phyloP scores from a whole-genome alignment of 2,797 vertebrate genomes.

The Lophura swinhoii region DNA sequence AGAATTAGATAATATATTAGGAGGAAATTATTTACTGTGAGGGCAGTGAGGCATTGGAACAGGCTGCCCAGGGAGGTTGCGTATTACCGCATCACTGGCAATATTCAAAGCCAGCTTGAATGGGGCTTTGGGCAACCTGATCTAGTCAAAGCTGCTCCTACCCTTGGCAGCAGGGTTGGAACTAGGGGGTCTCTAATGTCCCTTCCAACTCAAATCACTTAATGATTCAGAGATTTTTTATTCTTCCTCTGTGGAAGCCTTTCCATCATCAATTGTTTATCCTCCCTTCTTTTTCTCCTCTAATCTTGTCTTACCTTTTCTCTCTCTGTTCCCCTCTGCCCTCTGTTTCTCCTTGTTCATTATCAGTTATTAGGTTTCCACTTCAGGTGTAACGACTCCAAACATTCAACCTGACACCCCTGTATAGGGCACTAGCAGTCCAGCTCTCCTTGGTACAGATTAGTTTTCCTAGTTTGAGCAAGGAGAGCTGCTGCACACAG shows the following conservation, averaged over 20 bases:
- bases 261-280: background rate
- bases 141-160: background rate
- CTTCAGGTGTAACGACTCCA: background rate
- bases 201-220: background rate
- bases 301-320: background rate
- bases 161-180: background rate
- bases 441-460: background rate
- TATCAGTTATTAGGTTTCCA: background rate
- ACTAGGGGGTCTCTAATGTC: background rate
- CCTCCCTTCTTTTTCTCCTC: background rate
- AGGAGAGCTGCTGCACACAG: background rate
- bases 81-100: no score
- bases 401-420: background rate
- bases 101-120: background rate
- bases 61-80: background rate
- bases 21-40: background rate
- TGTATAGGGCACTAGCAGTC: rapidly evolving
- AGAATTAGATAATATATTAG: background rate
- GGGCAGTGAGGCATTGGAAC: background rate
- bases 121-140: background rate
- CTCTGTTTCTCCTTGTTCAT: background rate
- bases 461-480: background rate
- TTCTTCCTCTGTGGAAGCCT: background rate
- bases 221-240: background rate
- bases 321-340: background rate